A percentile compares a stretch with the other conserved stretches of the same genome.
Conservation (phyloP, 2,888 invertebrate genomes). For the Rotaria socialis region DNA sequence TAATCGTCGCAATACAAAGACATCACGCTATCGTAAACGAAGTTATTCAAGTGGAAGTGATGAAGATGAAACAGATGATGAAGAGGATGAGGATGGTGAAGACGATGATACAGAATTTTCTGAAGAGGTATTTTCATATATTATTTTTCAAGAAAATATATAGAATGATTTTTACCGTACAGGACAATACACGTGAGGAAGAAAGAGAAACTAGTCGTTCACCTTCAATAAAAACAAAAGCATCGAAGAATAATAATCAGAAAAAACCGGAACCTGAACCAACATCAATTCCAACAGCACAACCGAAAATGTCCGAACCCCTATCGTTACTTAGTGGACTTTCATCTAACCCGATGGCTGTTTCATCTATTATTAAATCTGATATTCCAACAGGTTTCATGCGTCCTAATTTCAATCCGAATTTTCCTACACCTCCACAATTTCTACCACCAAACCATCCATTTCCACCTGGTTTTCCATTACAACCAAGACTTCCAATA, state of each 20-base stretch:
- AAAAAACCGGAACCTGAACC: neutral
- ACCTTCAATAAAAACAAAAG: neutral
- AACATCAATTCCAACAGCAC: neutral
- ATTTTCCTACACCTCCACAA: neutral
- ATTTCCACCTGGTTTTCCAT: neutral
- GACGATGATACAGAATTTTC: neutral
- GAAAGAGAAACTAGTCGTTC: neutral
- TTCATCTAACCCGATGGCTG: neutral
- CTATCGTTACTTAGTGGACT: neutral
- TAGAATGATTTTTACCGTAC: too few relatives aligned
- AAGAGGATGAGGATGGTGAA: neutral
- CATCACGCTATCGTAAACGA: conserved; percentile 8
- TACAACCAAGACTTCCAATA: neutral
- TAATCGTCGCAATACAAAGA: conserved; percentile 5
- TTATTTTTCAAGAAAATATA: too few relatives aligned
- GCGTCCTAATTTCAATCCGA: neutral
- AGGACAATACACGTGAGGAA: neutral
- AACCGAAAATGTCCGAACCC: neutral
- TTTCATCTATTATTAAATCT: neutral
- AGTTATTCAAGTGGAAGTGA: neutral
- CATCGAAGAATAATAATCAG: neutral
- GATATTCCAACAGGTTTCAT: neutral
- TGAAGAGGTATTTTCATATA: neutral
- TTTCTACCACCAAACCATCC: neutral
- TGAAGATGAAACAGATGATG: neutral